phyloP scores from a whole-genome alignment of 2,797 vertebrate genomes.

The Arrhamphus sclerolepis region DNA sequence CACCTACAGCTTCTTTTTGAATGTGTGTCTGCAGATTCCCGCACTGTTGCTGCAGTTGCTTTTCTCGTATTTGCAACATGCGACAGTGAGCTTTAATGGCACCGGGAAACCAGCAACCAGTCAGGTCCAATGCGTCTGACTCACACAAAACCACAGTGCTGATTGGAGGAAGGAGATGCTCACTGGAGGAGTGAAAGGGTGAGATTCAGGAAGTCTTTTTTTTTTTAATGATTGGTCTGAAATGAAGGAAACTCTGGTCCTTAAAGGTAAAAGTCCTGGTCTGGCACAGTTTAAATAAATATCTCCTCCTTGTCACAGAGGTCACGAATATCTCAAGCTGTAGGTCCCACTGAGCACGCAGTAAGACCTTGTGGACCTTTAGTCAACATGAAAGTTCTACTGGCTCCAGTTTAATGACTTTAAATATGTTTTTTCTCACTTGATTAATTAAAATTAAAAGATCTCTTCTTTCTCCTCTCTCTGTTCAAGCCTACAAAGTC shows the following conservation, averaged over 20 bases:
- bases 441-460: constrained; percentile 92
- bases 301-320: constrained; percentile 80
- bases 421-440: constrained; percentile 92
- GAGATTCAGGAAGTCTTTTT: constrained; percentile 63
- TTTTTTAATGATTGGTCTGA: constrained; percentile 63
- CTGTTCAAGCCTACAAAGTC: constrained; percentile 83
- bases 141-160: constrained; percentile 84
- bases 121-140: constrained; percentile 84
- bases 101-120: constrained; percentile 85
- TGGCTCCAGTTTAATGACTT: constrained; percentile 99
- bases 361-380: constrained; percentile 85
- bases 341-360: constrained; percentile 68
- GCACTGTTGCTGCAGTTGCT: constrained; percentile 75
- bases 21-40: constrained; percentile 46
- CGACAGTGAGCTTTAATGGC: constrained; percentile 89
- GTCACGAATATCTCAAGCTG: constrained; percentile 77
- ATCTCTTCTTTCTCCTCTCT: constrained; percentile 77
- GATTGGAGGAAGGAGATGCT: constrained; percentile 66
- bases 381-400: constrained; percentile 88
- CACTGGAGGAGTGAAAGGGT: constrained; percentile 74
- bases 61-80: constrained; percentile 83
- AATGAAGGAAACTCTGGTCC: constrained; percentile 77
- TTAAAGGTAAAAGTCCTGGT: constrained; percentile 80
- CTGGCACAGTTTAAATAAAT: constrained; percentile 92
- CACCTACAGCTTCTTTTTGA: constrained; percentile 44